Base-by-base conservation (phyloP, 2,888 invertebrate species). In the Sarcophaga carnaria region DNA sequence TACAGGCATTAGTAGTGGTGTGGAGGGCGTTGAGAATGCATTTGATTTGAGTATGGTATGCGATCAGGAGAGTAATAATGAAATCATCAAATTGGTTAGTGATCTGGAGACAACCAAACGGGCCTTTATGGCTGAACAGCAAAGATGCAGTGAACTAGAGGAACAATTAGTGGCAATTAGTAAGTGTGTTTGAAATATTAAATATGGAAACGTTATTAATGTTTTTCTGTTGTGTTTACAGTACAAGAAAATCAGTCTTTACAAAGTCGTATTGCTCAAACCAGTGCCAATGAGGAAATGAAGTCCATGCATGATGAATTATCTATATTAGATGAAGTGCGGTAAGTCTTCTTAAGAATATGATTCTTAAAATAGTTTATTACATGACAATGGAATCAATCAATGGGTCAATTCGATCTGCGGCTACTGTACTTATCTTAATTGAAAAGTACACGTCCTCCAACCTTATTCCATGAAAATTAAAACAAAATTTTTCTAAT, bases 301-400 rank as follows among this genome's bases (percentile, higher is more conserved):
- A 97, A 96, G 92, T 93, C 93, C 72, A 92, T 93, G 90, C 97
- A 97, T 89, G 97, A 97, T 90, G 97, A 97, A 93, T 95, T 97
- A 90, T 96, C 95, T 79, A 96, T 97, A 88, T 94, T 97, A 89
- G 97, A 97, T 92, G 97, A 97, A 96, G 97, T 97, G 89, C 95
- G 97, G 97, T 97, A 94, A 92, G 93, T 88, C n/a, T 5, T 27
- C n/a, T 37, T 37, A 37, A 1, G 2, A 8, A 8, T 2, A 37
- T 37, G 6, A 6, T 37, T 37, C 8, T 37, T 8, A 37, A 0
- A 6, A 5, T 27, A 27, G 25, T 25, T 25, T 6, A n/a, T n/a
- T n/a, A n/a, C n/a, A n/a, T n/a, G n/a, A n/a, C n/a, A n/a, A n/a
- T n/a, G n/a, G n/a, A n/a, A n/a, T n/a, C n/a, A n/a, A n/a, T n/a